Base-by-base conservation (phyloP, 2,797 vertebrate species). In the Gambusia yucatana region DNA sequence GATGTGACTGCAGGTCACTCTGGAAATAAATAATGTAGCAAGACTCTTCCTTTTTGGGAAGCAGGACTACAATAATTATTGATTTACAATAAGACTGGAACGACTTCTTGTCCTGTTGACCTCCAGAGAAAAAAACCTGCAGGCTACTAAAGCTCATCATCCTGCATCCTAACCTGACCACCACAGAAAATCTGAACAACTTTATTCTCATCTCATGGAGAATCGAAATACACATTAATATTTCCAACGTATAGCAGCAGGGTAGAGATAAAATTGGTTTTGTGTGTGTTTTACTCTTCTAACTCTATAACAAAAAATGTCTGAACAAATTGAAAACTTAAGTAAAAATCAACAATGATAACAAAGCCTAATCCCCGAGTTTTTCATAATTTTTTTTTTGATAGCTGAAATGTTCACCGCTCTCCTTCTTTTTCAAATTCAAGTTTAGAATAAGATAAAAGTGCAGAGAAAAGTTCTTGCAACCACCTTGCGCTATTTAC, bases 401-500 rank as follows among this genome's bases (percentile, higher is more conserved):
- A 87, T 88, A 86, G 74, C 61, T 36, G 78, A 50, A 84, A 77
- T 57, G 47, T 70, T 41, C 33, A 17, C 61, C 8, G 1, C 8
- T 8, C 84, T 43, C 6, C 8, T 71, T 76, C 69, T 73, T 47
- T 73, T 16, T 52, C 71, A 76, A 85, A 89, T 85, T 79, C 47
- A 55, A 81, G 44, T 36, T 2, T 76, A 77, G 59, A 33, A 72
- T 36, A 48, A 82, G 75, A 91, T 70, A 77, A n/a, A 65, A 52
- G 77, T 22, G 72, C 47, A 80, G 84, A 72, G 52, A 74, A 67
- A 67, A 63, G 57, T 79, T 81, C 74, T 81, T 76, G 75, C 43
- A 76, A 82, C 83, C 71, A 76, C 76, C 63, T 80, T 84, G 52
- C 86, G 85, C 89, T 89, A 87, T 92, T 91, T 87, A 91, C 86